Evolutionary conservation across 1,140 invertebrate genomes (phyloP).

Genomic region (Drosophila pectinifera): DNA sequence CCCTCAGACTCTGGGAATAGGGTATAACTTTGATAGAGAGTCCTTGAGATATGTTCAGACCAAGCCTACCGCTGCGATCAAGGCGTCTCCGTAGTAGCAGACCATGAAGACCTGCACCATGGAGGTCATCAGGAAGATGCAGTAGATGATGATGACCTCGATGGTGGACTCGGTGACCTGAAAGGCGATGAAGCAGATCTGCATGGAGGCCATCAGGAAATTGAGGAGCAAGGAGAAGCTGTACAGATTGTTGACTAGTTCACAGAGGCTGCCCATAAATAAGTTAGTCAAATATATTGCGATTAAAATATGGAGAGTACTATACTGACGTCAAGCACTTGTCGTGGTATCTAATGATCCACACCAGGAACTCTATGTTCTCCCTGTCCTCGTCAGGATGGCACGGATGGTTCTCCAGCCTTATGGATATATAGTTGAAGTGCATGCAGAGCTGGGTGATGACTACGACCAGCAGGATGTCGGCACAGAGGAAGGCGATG

Average conservation of each 20-base stretch:
- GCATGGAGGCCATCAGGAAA: conserved; percentile 76
- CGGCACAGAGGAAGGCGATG: conserved; percentile 77
- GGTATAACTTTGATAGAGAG: too few species aligned
- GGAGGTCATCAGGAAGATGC: conserved; percentile 75
- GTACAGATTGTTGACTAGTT: conserved; percentile 67
- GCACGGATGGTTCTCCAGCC: conserved; percentile 61
- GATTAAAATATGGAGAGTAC: too few species aligned
- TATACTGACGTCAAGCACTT: conserved; percentile 73
- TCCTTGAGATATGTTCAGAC: not conserved
- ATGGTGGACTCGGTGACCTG: conserved; percentile 73
- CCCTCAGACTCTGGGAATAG: conserved; percentile 52
- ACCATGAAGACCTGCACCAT: conserved; percentile 79
- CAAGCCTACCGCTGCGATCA: conserved; percentile 66
- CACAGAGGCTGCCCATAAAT: conserved; percentile 78
- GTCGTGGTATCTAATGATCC: conserved; percentile 65
- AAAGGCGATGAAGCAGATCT: conserved; percentile 81
- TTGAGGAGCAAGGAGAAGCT: conserved; percentile 73
- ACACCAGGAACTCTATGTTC: conserved; percentile 56
- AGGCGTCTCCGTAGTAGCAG: conserved; percentile 72
- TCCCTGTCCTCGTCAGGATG: conserved; percentile 18
- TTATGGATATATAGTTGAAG: conserved; percentile 64
- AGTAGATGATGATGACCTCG: conserved; percentile 75
- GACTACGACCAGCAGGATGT: conserved; percentile 70
- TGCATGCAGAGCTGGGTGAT: conserved; percentile 82
- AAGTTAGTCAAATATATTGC: too few species aligned